These are phyloP conservation scores for Nowickia ferox DNA, from an alignment of 2,888 invertebrate genomes.

Conservation along the genomic window DNA sequence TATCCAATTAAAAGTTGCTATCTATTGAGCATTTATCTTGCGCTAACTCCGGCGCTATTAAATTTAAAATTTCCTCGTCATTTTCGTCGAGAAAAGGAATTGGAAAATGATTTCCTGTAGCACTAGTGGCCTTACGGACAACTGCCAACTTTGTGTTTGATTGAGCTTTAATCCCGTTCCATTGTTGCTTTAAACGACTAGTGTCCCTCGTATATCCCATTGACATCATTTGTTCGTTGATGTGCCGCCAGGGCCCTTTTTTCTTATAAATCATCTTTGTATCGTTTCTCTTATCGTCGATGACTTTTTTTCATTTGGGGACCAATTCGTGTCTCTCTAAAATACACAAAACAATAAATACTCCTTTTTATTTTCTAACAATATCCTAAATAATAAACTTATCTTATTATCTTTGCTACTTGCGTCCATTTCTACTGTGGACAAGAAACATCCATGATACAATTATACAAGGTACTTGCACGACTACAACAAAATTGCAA, in stretches of 20 bases:
- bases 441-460: no score
- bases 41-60: conserved; percentile 11
- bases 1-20: not conserved
- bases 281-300: conserved; percentile 18
- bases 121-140: no score
- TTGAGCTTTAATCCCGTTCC: no score
- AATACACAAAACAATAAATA: conserved; percentile 31
- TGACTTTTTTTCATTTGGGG: conserved; percentile 12
- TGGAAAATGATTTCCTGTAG: no score
- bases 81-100: conserved; percentile 35
- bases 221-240: conserved; percentile 27
- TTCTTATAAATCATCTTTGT: conserved; percentile 28
- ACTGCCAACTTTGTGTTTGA: no score
- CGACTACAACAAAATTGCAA: no score
- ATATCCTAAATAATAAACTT: conserved; percentile 14
- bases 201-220: conserved; percentile 7
- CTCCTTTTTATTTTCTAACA: not conserved
- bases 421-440: no score
- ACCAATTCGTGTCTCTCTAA: conserved; percentile 17
- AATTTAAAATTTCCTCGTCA: conserved; percentile 41
- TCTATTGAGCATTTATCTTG: conserved; percentile 16
- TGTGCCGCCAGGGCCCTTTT: conserved; percentile 9
- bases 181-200: conserved; percentile 24
- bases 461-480: no score
- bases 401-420: conserved; percentile 9